phyloP scores from a whole-genome alignment of 2,113 vertebrate species.

The Lutjanus erythropterus region DNA sequence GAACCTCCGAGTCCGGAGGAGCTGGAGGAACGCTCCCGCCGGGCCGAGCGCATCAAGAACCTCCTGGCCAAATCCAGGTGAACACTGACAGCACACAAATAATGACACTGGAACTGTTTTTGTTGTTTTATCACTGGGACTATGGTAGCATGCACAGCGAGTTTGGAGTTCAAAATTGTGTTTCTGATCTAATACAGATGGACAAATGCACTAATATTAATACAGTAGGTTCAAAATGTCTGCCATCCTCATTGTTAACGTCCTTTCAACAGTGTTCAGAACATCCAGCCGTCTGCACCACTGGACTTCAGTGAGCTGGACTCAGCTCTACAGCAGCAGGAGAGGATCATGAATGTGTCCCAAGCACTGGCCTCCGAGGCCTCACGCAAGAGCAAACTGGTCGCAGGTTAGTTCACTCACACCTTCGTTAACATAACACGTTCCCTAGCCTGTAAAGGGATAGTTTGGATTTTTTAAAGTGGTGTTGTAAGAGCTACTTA shows the following conservation, averaged over 20 bases:
- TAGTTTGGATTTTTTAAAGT: too few species aligned
- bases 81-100: too few species aligned
- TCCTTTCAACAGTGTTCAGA: conserved; percentile 84
- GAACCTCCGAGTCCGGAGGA: conserved; percentile 92
- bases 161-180: too few species aligned
- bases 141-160: not conserved
- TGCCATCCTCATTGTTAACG: not conserved
- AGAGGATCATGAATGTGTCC: conserved; percentile 94
- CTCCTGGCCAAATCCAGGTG: conserved; percentile 94
- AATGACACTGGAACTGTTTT: not conserved
- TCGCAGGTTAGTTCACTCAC: conserved; percentile 87
- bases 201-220: not conserved
- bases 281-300: conserved; percentile 83
- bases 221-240: not conserved
- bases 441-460: not conserved
- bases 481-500: too few species aligned
- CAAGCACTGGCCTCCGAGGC: conserved; percentile 93
- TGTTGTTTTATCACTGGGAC: too few species aligned
- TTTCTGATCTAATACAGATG: too few species aligned
- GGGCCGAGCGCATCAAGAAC: conserved; percentile 92
- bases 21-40: conserved; percentile 86
- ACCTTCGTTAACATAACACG: not conserved
- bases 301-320: conserved; percentile 88
- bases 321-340: conserved; percentile 90
- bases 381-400: conserved; percentile 93